These are phyloP conservation scores for Solea senegalensis DNA, from an alignment of 2,113 vertebrate species.

Conservation along the genomic window DNA sequence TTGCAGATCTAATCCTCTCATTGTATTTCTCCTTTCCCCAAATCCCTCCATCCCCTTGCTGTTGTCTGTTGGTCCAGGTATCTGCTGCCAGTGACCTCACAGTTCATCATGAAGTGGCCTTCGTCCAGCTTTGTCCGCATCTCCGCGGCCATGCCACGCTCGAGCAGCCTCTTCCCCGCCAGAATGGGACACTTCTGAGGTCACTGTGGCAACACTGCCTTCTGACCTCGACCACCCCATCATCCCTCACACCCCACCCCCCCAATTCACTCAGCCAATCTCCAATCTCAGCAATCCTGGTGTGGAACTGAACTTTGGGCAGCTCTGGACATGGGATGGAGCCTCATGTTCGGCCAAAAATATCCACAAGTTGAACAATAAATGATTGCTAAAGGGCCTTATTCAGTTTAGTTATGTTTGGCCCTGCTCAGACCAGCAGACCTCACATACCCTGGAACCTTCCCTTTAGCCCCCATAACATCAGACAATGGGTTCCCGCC, in stretches of 20 bases:
- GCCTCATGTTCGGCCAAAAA: constrained; percentile 41
- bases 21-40: constrained; percentile 71
- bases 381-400: constrained; percentile 35
- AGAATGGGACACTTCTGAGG: constrained; percentile 90
- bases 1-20: constrained; percentile 78
- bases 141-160: constrained; percentile 85
- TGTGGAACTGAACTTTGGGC: constrained; percentile 41
- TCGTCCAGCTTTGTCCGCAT: constrained; percentile 85
- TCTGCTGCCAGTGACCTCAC: constrained; percentile 93
- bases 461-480: constrained; percentile 51
- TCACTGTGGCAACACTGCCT: constrained; percentile 62
- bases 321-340: constrained; percentile 44
- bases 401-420: constrained; percentile 34
- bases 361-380: constrained; percentile 53
- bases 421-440: constrained; percentile 49
- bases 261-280: constrained; percentile 50
- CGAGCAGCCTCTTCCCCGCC: constrained; percentile 88
- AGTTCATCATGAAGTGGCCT: constrained; percentile 92
- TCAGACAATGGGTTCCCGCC: constrained; percentile 63
- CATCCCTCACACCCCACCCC: constrained; percentile 36
- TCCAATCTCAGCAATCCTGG: constrained; percentile 45
- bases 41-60: constrained; percentile 71
- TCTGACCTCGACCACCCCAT: constrained; percentile 66
- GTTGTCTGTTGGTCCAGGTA: constrained; percentile 86
- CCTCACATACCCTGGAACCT: constrained; percentile 19